Conservation (phyloP, 2,113 vertebrate species). For the Vicugna pacos region DNA sequence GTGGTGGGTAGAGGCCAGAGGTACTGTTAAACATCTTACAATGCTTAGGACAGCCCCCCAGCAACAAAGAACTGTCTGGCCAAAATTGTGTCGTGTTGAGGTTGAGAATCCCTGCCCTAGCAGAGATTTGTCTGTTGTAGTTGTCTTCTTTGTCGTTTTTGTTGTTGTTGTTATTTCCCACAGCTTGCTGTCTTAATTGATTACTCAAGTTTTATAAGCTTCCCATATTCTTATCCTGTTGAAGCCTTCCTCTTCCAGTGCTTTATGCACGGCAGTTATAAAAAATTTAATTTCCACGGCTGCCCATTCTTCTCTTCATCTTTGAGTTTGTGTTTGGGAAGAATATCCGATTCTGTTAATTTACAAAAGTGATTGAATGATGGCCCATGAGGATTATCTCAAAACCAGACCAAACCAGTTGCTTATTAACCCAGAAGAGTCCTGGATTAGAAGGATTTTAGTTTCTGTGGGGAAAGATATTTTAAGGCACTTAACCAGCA, state of each 20-base stretch:
- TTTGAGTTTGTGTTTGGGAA: not conserved
- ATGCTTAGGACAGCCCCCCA: not conserved
- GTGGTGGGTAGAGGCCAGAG: not conserved
- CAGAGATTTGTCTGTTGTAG: not conserved
- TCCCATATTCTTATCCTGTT: not conserved
- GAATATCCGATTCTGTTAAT: not conserved
- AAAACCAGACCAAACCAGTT: slow-evolving; percentile 6
- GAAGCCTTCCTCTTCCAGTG: not conserved
- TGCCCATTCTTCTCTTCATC: not conserved
- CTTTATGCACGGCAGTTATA: not conserved
- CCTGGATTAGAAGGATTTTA: slow-evolving; percentile 19
- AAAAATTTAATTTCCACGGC: not conserved
- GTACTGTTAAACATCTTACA: not conserved
- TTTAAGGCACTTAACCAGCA: slow-evolving; percentile 23
- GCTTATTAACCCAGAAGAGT: not conserved
- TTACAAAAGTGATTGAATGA: not conserved
- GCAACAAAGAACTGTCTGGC: not conserved
- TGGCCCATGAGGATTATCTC: not conserved
- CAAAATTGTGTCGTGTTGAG: not conserved
- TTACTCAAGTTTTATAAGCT: not conserved
- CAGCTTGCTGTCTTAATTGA: not conserved
- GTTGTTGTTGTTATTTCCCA: not conserved
- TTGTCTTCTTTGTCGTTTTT: not conserved
- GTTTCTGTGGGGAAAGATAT: not conserved
- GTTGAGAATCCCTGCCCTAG: not conserved